Conservation (phyloP, 92 coral and sea anemone genomes). For the Zoanthus sociatus region DNA sequence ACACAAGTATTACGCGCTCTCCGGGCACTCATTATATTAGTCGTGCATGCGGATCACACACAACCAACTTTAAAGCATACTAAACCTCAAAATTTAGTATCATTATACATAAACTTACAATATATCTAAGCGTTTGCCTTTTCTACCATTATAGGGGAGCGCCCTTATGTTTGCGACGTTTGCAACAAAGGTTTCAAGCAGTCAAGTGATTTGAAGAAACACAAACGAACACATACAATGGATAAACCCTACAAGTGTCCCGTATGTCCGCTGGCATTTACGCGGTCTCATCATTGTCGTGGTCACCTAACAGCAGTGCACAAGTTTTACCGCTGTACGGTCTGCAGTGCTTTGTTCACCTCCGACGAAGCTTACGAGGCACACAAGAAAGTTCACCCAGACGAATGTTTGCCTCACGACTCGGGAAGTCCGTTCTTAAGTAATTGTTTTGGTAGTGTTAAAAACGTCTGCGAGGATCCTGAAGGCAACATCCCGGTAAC, state of each 20-base stretch:
- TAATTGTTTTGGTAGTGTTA: not conserved
- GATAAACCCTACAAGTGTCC: conserved; percentile 95
- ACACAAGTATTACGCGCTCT: too few relatives aligned
- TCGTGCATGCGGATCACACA: too few relatives aligned
- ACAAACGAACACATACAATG: conserved; percentile 93
- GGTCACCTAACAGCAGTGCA: conserved; percentile 89
- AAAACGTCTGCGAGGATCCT: not conserved
- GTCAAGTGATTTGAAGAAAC: conserved; percentile 97
- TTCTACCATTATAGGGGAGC: conserved; percentile 78
- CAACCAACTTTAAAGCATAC: too few relatives aligned
- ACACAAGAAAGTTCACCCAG: conserved; percentile 82
- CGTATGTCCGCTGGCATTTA: conserved; percentile 89
- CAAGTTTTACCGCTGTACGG: conserved; percentile 81
- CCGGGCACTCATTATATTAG: too few relatives aligned
- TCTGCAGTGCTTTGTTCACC: conserved; percentile 84
- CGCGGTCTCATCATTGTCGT: conserved; percentile 94
- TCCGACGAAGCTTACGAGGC: conserved; percentile 83
- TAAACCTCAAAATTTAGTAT: not conserved
- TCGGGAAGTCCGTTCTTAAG: not conserved
- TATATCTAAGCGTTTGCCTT: not conserved
- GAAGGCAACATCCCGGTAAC: not conserved
- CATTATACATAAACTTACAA: not conserved
- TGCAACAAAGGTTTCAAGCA: conserved; percentile 98
- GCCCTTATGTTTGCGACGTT: conserved; percentile 91
- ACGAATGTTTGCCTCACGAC: conserved; percentile 1